Percentiles rank a stretch among this genome's conserved stretches.
These are phyloP conservation scores for Epinotia brunnichana DNA, from an alignment of 2,888 invertebrate genomes.

Conservation along the genomic window DNA sequence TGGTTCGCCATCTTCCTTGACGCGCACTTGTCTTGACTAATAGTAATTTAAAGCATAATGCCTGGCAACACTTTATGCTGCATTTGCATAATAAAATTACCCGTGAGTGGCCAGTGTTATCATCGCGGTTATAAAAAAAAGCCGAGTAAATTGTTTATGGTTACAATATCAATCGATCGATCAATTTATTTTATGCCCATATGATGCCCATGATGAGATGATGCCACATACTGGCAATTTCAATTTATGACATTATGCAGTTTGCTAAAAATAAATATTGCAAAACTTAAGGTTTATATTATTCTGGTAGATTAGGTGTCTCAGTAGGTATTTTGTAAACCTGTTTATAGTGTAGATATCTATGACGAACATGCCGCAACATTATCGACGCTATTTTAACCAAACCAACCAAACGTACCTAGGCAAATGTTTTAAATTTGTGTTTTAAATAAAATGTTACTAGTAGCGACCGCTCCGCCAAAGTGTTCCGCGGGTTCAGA, in stretches of 20 bases:
- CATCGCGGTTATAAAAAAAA: constrained; percentile 57
- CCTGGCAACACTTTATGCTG: constrained; percentile 79
- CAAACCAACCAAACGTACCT: too few relatives aligned
- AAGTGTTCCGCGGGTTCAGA: not conserved
- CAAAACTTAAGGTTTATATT: not conserved
- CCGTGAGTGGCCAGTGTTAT: constrained; percentile 52
- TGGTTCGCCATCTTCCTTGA: constrained; percentile 58
- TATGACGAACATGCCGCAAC: not conserved
- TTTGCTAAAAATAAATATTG: not conserved
- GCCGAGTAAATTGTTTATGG: constrained; percentile 59
- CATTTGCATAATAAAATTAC: constrained; percentile 84
- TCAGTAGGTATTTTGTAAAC: not conserved
- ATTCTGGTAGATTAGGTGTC: not conserved
- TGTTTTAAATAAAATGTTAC: too few relatives aligned
- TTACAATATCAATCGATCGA: constrained; percentile 45
- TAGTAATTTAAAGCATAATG: constrained; percentile 75
- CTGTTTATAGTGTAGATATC: not conserved
- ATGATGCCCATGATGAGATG: constrained; percentile 39
- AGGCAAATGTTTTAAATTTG: too few relatives aligned
- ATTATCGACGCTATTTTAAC: too few relatives aligned
- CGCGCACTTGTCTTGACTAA: constrained; percentile 62
- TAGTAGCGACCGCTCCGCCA: not conserved
- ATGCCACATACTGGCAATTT: constrained; percentile 20
- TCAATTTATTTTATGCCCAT: constrained; percentile 43
- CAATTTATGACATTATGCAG: constrained; percentile 14